Percentiles rank a stretch among this genome's conserved stretches.
Evolutionary conservation across 2,113 vertebrate genomes (phyloP).

Genomic region (Oncorhynchus kisutch): DNA sequence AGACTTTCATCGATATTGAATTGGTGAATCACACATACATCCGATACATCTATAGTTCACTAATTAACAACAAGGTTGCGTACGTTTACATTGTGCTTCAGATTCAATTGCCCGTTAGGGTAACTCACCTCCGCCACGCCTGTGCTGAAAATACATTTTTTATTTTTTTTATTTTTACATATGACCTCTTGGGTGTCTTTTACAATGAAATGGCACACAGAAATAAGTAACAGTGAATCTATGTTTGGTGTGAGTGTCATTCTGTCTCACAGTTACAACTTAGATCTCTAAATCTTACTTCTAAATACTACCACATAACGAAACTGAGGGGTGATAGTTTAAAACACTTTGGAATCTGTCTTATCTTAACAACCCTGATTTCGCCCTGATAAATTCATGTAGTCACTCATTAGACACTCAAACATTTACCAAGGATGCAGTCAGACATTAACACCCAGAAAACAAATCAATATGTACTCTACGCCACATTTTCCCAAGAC

Average conservation of each 20-base stretch:
- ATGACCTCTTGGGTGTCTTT: not conserved
- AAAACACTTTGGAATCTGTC: not conserved
- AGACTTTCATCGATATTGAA: conserved; percentile 18
- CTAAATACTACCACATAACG: too few species aligned
- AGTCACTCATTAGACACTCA: not conserved
- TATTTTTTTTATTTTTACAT: not conserved
- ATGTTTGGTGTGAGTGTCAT: not conserved
- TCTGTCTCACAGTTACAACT: not conserved
- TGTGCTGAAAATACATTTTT: conserved; percentile 30
- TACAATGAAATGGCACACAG: not conserved
- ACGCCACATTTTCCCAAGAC: not conserved
- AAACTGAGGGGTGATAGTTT: not conserved
- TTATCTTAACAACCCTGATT: not conserved
- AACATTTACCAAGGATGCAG: not conserved
- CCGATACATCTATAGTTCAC: conserved; percentile 32
- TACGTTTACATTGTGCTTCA: conserved; percentile 59
- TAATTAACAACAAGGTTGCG: conserved; percentile 42
- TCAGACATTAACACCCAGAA: not conserved
- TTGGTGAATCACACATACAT: conserved; percentile 34
- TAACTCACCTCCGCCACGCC: conserved; percentile 11
- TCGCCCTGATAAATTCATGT: not conserved
- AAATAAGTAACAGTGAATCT: not conserved
- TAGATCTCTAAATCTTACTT: too few species aligned
- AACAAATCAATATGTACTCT: not conserved
- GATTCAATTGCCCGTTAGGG: conserved; percentile 18